Evolutionary conservation across 1,140 invertebrate species (phyloP).

Genomic region (Rhopalosiphum maidis): DNA sequence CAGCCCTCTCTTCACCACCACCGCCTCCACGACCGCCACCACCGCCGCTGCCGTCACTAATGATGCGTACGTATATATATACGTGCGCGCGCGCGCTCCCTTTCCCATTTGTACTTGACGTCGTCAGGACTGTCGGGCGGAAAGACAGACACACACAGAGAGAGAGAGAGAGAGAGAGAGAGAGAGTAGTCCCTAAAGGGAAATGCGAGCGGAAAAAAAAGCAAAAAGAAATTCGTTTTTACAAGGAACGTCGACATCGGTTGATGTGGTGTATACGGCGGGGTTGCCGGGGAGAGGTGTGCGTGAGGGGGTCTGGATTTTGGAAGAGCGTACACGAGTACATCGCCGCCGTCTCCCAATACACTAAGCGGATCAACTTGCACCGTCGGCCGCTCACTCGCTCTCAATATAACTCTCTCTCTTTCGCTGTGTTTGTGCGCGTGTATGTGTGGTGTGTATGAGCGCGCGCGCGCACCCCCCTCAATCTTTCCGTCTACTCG

Average conservation of each 20-base stretch:
- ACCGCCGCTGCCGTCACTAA: neutral
- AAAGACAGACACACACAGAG: too few relatives aligned
- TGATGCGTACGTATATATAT: constrained; percentile 24
- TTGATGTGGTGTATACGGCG: neutral
- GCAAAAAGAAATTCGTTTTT: constrained; percentile 22
- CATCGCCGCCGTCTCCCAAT: constrained; percentile 45
- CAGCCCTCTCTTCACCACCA: neutral
- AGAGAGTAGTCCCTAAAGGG: constrained; percentile 2
- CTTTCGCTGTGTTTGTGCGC: neutral
- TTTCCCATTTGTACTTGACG: constrained; percentile 23
- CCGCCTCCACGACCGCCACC: neutral
- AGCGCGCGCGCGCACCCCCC: neutral
- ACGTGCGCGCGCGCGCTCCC: neutral
- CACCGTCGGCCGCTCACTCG: neutral
- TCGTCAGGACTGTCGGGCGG: neutral
- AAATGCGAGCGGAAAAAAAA: neutral
- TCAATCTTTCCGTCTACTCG: neutral
- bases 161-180: neutral
- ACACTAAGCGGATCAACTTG: constrained; percentile 56
- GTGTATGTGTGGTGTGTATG: neutral
- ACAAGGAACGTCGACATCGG: constrained; percentile 37
- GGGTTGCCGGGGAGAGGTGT: neutral
- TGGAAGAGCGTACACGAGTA: constrained; percentile 34
- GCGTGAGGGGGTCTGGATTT: constrained; percentile 4
- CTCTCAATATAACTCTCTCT: neutral